Evolutionary conservation across 2,113 vertebrate genomes (phyloP), one percentile per base, ranked within the genome.

Genomic region (Gallinago paraguaiae): DNA sequence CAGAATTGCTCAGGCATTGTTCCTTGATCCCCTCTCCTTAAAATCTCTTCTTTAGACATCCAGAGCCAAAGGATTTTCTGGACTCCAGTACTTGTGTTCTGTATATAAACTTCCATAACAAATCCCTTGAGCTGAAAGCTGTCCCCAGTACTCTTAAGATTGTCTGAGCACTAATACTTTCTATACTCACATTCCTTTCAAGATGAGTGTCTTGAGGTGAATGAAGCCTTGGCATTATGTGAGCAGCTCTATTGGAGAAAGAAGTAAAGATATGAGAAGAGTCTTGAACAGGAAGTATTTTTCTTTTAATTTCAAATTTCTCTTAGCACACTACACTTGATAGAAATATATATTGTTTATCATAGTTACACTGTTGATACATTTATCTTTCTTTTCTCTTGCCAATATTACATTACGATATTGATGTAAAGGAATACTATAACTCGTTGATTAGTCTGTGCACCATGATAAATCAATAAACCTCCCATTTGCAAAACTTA

Each of bases 361-460:
- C 16, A 51, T 30, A 45, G 35, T 31, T 45, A 48, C 23, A 35
- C 24, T 76, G 90, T 10, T 76, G 68, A 81, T 53, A 39, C 18
- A 69, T 88, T 88, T 59, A 65, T 81, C 68, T 88, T 91, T 59
- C 31, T 92, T 92, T 86, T 69, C 27, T 87, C 53, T 61, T 79
- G 56, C 45, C 48, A 88, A 5, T 71, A 75, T 82, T 92, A 90
- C 56, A 48, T 35, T 89, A 81, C 68, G 63, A 13, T 88, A 96
- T 92, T 92, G 93, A 98, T 97, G 96, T 84, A 97, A 87, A 92
- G 82, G 54, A 94, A 82, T 94, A 89, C 63, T 95, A 53, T 35
- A 63, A 67, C 83, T 88, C 0, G 1, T 76, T 93, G 80, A 89
- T 96, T 95, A 96, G 81, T 93, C 88, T 82, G 59, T 92, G 87